Percentiles rank a stretch among this genome's conserved stretches.
phyloP scores from a whole-genome alignment of 2,797 vertebrate species.

The Clarias laeviceps region DNA sequence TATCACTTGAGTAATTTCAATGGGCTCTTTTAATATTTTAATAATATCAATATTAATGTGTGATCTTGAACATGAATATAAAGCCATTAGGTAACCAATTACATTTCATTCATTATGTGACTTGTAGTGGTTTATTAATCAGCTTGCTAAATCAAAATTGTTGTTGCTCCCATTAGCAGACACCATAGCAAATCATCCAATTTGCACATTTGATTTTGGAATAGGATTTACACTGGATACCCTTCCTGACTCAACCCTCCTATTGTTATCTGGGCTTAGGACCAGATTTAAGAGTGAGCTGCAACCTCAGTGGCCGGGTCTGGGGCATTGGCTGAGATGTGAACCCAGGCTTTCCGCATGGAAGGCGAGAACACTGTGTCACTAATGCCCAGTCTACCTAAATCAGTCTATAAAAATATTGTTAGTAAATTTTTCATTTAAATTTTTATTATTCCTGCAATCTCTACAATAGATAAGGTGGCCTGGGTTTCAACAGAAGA shows the following conservation, averaged over 20 bases:
- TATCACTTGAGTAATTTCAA: neutral
- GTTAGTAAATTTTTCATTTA: neutral
- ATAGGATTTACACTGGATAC: too few relatives aligned
- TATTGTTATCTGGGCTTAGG: neutral
- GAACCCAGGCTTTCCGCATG: too few relatives aligned
- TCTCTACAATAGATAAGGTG: neutral
- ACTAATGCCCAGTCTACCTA: neutral
- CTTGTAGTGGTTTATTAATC: neutral
- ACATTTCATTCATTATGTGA: neutral
- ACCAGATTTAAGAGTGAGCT: too few relatives aligned
- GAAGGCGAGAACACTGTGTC: too few relatives aligned
- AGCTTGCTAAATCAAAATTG: too few relatives aligned
- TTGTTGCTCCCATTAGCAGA: too few relatives aligned
- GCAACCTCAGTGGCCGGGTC: too few relatives aligned
- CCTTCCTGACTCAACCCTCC: too few relatives aligned
- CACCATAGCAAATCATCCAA: too few relatives aligned
- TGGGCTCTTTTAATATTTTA: neutral
- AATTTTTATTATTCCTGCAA: neutral
- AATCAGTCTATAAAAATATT: neutral
- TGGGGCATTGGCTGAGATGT: too few relatives aligned
- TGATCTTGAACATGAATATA: neutral
- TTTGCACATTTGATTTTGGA: slow-evolving; percentile 5
- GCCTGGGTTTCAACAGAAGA: neutral
- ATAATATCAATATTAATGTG: neutral
- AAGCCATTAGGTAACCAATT: neutral